Percentiles rank a stretch among this genome's conserved stretches.
Conservation (phyloP, 2,888 invertebrate species). For the Hypercompe scribonia region DNA sequence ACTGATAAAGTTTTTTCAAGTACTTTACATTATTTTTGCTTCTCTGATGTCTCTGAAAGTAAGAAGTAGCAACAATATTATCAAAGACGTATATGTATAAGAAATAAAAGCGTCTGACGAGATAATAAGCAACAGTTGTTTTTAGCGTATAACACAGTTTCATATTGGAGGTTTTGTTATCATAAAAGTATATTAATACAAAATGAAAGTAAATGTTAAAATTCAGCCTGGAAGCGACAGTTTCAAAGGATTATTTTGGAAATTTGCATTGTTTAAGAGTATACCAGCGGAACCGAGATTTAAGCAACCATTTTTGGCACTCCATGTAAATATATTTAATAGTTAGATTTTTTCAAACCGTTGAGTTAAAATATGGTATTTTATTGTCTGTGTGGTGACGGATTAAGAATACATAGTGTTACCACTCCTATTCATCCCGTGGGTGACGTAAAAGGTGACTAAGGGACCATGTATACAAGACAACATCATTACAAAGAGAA, state of each 20-base stretch:
- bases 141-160: neutral
- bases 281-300: slow-evolving; percentile 19
- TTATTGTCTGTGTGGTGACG: too few species aligned
- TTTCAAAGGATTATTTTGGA: slow-evolving; percentile 16
- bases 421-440: too few species aligned
- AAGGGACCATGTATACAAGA: too few species aligned
- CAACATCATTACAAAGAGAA: too few species aligned
- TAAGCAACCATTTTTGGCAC: slow-evolving; percentile 15
- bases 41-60: neutral
- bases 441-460: too few species aligned
- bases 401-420: too few species aligned
- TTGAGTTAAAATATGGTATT: neutral
- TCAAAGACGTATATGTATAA: neutral
- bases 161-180: neutral
- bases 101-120: neutral
- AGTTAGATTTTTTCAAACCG: neutral
- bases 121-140: neutral
- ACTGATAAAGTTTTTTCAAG: neutral
- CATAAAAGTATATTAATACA: slow-evolving; percentile 14
- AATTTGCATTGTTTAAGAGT: slow-evolving; percentile 27
- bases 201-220: slow-evolving; percentile 29
- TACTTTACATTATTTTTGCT: neutral
- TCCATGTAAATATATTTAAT: slow-evolving; percentile 16
- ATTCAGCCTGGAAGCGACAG: slow-evolving; percentile 16
- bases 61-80: neutral